Conservation (phyloP, 1,140 invertebrate species). For the Brachionus rotundiformis region DNA sequence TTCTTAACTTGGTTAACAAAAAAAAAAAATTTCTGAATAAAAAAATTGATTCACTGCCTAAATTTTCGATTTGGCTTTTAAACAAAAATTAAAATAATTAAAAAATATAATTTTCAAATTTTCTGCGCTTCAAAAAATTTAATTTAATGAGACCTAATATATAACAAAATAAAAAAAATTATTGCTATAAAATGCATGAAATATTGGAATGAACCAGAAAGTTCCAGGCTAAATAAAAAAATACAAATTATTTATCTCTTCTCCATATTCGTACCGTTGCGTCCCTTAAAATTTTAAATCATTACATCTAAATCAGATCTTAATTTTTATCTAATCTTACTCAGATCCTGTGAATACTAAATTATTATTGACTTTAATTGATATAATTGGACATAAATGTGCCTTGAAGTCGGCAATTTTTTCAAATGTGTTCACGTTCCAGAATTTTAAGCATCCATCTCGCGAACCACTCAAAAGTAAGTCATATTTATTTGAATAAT, state of each 20-base stretch:
- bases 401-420: slow-evolving; percentile 74
- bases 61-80: neutral
- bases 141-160: slow-evolving; percentile 22
- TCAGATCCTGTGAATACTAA: slow-evolving; percentile 76
- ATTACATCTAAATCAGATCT: neutral
- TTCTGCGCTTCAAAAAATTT: neutral
- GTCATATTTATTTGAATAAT: slow-evolving; percentile 61
- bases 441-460: slow-evolving; percentile 74
- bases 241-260: slow-evolving; percentile 29
- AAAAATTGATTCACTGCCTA: neutral
- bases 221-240: neutral
- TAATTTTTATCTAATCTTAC: slow-evolving; percentile 57
- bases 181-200: slow-evolving; percentile 28
- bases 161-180: slow-evolving; percentile 23
- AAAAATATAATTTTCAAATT: neutral
- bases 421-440: slow-evolving; percentile 71
- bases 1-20: neutral
- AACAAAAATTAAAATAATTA: neutral
- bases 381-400: slow-evolving; percentile 75
- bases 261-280: slow-evolving; percentile 45
- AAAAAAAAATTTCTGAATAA: too few species aligned
- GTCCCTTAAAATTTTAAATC: neutral
- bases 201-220: slow-evolving; percentile 40
- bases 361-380: slow-evolving; percentile 73
- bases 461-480: slow-evolving; percentile 76